Evolutionary conservation across 2,113 vertebrate genomes (phyloP), one percentile per base, ranked within the genome.

Genomic region (Dicerorhinus sumatrensis): DNA sequence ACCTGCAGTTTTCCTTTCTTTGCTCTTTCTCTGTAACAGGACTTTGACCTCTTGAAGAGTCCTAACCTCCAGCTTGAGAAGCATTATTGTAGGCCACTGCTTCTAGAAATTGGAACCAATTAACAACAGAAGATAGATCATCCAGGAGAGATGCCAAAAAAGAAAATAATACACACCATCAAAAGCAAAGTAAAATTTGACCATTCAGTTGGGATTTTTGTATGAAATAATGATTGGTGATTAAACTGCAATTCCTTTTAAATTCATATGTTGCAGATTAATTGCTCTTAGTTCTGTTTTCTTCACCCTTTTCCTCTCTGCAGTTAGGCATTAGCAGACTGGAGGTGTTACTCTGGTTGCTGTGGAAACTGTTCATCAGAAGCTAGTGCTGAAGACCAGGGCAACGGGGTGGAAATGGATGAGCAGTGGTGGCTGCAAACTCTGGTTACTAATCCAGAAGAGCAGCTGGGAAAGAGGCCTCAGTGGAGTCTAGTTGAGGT

Each of bases 301-400:
- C 14, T 82, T 90, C 58, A 83, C 48, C 39, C 81, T 95, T 95
- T 93, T 80, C 73, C 72, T 67, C 63, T 90, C 33, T 79, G 77
- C n/a, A 83, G 39, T 94, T 91, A 16, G 21, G 20, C 31, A 72
- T n/a, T 84, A 94, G 69, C 46, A 46, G 29, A 17, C 31, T 39
- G 9, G 56, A 96, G 51, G 81, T 75, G 77, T 86, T 87, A 73
- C 72, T 91, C 51, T 70, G 46, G 91, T 96, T 97, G 76, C 91
- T 75, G 39, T 79, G 96, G 98, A 96, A 98, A 98, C 92, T 42
- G 65, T 39, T 96, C 58, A 48, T 67, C 51, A 94, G 70, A n/a
- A 92, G 27, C 70, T 46, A 73, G 20, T 16, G 36, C 75, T 42
- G n/a, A 92, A 83, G 69, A 63, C 73, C 36, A 73, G 90, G 76